A percentile compares a stretch with the other conserved stretches of the same genome.
Conservation (phyloP, 2,113 vertebrate species). For the Meles meles region DNA sequence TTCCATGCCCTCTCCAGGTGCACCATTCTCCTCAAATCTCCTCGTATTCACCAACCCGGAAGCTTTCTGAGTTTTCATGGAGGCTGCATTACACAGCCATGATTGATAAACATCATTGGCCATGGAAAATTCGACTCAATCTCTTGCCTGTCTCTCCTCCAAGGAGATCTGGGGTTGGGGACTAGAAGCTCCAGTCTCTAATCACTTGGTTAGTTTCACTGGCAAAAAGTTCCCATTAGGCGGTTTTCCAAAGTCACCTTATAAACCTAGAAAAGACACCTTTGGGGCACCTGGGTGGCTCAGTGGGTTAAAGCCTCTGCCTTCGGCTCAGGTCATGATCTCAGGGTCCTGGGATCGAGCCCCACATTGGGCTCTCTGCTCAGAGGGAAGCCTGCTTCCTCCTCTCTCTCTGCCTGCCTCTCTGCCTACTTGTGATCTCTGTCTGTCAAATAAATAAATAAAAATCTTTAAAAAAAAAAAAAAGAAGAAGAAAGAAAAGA, state of each 20-base stretch:
- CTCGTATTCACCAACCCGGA: neutral
- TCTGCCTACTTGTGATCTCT: too few species aligned
- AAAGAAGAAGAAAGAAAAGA: too few species aligned
- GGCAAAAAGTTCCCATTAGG: neutral
- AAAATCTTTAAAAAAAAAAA: too few species aligned
- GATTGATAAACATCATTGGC: neutral
- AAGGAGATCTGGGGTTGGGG: neutral
- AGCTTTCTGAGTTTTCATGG: neutral
- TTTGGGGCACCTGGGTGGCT: too few species aligned
- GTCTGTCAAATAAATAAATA: too few species aligned
- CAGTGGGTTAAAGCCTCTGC: too few species aligned
- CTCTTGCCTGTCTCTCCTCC: neutral
- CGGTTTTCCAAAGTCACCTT: neutral
- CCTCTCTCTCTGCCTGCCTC: too few species aligned
- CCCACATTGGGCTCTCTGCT: too few species aligned
- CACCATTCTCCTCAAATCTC: neutral
- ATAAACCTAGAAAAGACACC: neutral
- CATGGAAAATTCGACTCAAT: neutral
- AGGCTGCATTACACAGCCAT: neutral
- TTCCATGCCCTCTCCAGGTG: neutral
- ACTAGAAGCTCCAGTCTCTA: neutral
- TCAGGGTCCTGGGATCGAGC: too few species aligned
- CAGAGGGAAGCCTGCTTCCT: too few species aligned
- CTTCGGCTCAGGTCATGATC: too few species aligned
- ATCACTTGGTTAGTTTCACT: neutral